phyloP scores from a whole-genome alignment of 2,797 vertebrate genomes.

The Anguilla megastoma region DNA sequence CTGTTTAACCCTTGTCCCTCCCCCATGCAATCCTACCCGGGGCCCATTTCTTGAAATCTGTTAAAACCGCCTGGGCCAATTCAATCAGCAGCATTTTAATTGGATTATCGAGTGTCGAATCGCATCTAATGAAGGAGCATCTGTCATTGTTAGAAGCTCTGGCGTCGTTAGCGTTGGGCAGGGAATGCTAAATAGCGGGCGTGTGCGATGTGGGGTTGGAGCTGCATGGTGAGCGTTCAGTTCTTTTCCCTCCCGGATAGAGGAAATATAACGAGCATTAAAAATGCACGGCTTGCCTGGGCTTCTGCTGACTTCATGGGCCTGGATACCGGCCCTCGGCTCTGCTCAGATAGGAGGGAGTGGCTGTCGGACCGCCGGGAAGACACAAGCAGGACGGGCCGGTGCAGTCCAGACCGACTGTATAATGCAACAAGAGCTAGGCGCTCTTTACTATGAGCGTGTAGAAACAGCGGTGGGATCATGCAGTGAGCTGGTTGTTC shows the following conservation, averaged over 20 bases:
- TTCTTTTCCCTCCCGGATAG: not conserved
- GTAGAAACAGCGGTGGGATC: not conserved
- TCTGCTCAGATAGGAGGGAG: not conserved
- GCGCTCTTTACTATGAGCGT: not conserved
- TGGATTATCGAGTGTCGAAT: conserved; percentile 60
- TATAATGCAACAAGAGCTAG: not conserved
- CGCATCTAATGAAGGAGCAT: conserved; percentile 53
- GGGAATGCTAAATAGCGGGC: not conserved
- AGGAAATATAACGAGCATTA: not conserved
- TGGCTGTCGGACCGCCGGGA: not conserved
- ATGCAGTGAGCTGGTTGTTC: not conserved
- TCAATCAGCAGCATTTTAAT: conserved; percentile 57
- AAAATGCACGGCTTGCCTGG: not conserved
- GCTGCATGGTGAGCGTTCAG: not conserved
- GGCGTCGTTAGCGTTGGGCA: not conserved
- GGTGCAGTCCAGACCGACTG: not conserved
- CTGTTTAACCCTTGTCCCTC: conserved; percentile 31
- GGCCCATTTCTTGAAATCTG: conserved; percentile 47
- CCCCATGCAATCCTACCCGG: conserved; percentile 45
- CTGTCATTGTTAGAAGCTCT: conserved; percentile 46
- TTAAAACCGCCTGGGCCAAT: conserved; percentile 50
- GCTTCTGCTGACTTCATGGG: not conserved
- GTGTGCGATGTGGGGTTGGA: not conserved
- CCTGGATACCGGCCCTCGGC: not conserved
- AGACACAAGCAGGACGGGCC: not conserved